A percentile compares a stretch with the other conserved stretches of the same genome.
phyloP scores from a whole-genome alignment of 2,797 vertebrate species.

The Mus spretus region DNA sequence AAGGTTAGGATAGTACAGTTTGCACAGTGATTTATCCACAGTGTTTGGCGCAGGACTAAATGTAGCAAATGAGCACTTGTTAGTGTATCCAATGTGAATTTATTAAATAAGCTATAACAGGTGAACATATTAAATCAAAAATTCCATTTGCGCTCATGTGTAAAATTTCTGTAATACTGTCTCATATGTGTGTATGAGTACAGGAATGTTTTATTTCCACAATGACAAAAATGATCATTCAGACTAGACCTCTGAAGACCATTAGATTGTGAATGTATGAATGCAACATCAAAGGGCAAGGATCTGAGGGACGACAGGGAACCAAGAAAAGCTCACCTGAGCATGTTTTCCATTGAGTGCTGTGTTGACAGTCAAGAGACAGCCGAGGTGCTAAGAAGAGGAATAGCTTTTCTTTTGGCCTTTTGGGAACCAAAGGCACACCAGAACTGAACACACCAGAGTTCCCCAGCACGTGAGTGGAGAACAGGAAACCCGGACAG shows the following conservation, averaged over 20 bases:
- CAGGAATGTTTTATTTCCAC: not conserved
- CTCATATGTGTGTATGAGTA: not conserved
- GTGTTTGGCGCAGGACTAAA: not conserved
- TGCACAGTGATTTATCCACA: not conserved
- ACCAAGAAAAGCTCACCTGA: not conserved
- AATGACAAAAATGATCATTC: not conserved
- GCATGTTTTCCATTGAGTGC: not conserved
- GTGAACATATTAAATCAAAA: conserved; percentile 30
- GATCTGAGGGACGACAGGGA: not conserved
- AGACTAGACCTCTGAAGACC: not conserved
- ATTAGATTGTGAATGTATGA: not conserved
- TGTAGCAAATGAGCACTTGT: not conserved
- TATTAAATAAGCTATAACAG: not conserved
- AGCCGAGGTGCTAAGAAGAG: not conserved
- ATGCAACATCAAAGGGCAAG: not conserved
- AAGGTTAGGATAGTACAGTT: not conserved
- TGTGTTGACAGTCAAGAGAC: not conserved
- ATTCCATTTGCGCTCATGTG: not conserved
- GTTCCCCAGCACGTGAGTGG: not conserved
- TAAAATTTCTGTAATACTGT: not conserved
- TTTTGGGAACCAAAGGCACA: not conserved
- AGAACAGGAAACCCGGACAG: not conserved
- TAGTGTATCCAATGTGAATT: not conserved
- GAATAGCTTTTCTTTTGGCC: not conserved
- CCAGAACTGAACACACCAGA: not conserved